Evolutionary conservation across 2,888 invertebrate genomes (phyloP), one percentile per base, ranked within the genome.

Genomic region (Nipponacmea schrenckii): DNA sequence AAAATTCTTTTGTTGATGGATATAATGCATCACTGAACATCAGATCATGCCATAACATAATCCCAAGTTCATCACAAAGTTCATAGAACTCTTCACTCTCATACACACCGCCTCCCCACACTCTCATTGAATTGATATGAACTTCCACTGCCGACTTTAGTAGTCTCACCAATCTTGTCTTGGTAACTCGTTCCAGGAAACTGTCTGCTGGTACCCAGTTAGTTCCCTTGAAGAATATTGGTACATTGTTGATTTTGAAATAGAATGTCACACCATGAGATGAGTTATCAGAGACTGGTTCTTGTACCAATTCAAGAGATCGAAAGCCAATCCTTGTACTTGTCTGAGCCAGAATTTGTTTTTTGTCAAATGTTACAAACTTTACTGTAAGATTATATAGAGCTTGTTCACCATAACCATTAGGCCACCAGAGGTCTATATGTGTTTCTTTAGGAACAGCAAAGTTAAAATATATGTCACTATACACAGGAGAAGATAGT

Each of bases 11-110:
- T 72, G 92, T 92, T 0, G 92, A 91, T 0, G 98, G 98, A 89
- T 99, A 99, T 93, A 98, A 94, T 26, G 94, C 92, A 86, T 96
- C 97, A 0, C 97, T 98, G 88, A 97, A 99, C 93, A 97, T 95
- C 86, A 98, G 93, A 89, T 99, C 98, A 78, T 99, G 98, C 98
- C 98, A 99, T 70, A 99, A 93, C 83, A 98, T 91, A 65, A 98
- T 93, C 0, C 98, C 98, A 67, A 94, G 90, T 84, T 94, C 92
- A 86, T 98, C 97, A 70, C 96, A 95, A 48, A 93, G 87, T 76
- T 90, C 83, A 87, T 98, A 99, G 89, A 98, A 97, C 72, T 92
- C 91, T 80, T 97, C 95, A 0, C 94, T 93, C 86, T 98, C 98
- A 84, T 98, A 99, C 0, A 96, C 87, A 76, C 88, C 98, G 17